Conservation (phyloP, 2,888 invertebrate genomes). For the Lasioglossum morio region DNA sequence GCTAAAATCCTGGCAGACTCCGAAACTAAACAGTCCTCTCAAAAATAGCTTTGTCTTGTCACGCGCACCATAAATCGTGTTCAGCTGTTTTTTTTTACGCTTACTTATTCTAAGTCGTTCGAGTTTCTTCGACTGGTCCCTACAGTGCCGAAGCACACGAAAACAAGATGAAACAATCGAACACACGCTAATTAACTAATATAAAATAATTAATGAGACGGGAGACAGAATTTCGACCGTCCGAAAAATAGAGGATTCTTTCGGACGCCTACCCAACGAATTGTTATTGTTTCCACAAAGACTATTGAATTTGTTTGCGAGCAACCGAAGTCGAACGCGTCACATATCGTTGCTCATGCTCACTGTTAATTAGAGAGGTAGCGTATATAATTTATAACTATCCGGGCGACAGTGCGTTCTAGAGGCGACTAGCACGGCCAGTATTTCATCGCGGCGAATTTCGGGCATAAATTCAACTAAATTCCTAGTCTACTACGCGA, state of each 20-base stretch:
- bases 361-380: constrained; percentile 51
- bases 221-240: neutral
- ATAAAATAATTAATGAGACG: too few relatives aligned
- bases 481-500: constrained; percentile 40
- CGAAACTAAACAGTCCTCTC: too few relatives aligned
- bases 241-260: neutral
- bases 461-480: constrained; percentile 49
- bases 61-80: too few relatives aligned
- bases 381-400: constrained; percentile 42
- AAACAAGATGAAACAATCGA: too few relatives aligned
- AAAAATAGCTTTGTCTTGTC: too few relatives aligned
- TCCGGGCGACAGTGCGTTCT: constrained; percentile 5
- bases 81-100: too few relatives aligned
- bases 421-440: neutral
- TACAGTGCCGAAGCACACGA: too few relatives aligned
- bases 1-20: too few relatives aligned
- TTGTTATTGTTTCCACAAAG: neutral
- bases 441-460: constrained; percentile 33
- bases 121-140: too few relatives aligned
- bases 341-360: constrained; percentile 4
- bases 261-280: neutral
- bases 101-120: too few relatives aligned
- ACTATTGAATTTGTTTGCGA: constrained; percentile 1
- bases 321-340: constrained; percentile 33
- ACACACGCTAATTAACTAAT: too few relatives aligned